A percentile compares a stretch with the other conserved stretches of the same genome.
phyloP scores from a whole-genome alignment of 2,113 vertebrate genomes.

The human region DNA sequence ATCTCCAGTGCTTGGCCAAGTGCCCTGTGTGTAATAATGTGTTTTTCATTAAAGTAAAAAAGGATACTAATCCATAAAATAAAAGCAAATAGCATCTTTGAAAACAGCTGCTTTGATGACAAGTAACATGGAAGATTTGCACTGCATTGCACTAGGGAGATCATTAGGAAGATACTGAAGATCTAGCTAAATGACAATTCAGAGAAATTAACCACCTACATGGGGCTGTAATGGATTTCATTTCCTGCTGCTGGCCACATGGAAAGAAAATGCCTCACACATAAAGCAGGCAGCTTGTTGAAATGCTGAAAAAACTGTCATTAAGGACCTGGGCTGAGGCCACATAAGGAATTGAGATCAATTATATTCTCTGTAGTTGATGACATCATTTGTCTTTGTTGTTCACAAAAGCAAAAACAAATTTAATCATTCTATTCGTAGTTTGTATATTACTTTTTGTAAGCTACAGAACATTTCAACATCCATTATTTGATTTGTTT shows the following conservation, averaged over 20 bases:
- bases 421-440: background rate
- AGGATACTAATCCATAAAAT: background rate
- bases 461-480: background rate
- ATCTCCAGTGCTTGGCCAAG: background rate
- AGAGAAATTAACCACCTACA: constrained; percentile 70
- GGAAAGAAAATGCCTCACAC: constrained; percentile 31
- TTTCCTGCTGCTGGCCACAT: constrained; percentile 37
- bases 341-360: background rate
- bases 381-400: constrained; percentile 13
- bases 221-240: constrained; percentile 53
- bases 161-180: constrained; percentile 36
- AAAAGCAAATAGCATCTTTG: background rate
- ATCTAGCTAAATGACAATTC: constrained; percentile 52
- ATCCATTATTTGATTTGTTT: constrained; percentile 26
- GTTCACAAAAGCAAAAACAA: background rate
- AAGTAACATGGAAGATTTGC: background rate
- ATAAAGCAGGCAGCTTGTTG: background rate
- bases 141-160: constrained; percentile 38
- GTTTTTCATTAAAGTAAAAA: background rate
- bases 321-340: background rate
- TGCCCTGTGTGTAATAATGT: background rate
- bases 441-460: background rate
- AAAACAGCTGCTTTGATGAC: constrained; percentile 38
- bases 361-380: background rate
- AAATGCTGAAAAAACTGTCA: constrained; percentile 25